phyloP scores from a whole-genome alignment of 2,113 vertebrate species.

The Pedionomus torquatus region DNA sequence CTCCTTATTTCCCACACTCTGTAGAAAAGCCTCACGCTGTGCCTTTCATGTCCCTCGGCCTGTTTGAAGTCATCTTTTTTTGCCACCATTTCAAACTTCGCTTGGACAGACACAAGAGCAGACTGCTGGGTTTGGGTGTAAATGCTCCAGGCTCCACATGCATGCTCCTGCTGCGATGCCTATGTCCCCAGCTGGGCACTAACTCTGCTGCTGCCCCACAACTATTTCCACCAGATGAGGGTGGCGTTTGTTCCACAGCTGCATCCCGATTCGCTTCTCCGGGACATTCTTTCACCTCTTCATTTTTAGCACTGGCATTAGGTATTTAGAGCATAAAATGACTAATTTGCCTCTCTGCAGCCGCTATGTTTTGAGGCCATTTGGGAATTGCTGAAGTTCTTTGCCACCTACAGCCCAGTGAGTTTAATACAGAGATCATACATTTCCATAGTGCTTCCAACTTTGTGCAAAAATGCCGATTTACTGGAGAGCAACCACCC shows the following conservation, averaged over 20 bases:
- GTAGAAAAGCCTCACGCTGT: slow-evolving; percentile 22
- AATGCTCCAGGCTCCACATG: not conserved
- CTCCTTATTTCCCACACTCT: slow-evolving; percentile 19
- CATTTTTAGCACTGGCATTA: slow-evolving; percentile 51
- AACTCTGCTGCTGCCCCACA: not conserved
- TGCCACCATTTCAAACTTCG: slow-evolving; percentile 2
- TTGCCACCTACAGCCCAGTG: slow-evolving; percentile 4
- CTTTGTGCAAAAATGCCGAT: not conserved
- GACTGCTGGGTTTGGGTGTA: not conserved
- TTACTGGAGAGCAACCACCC: rapidly evolving
- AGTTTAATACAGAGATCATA: not conserved
- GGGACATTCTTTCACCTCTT: slow-evolving; percentile 18
- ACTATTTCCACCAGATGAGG: not conserved
- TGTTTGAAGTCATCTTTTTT: slow-evolving; percentile 30
- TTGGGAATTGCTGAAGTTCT: slow-evolving; percentile 10
- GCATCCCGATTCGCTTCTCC: slow-evolving; percentile 45
- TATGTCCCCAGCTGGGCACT: rapidly evolving
- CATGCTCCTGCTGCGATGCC: rapidly evolving
- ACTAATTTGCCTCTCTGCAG: slow-evolving; percentile 27
- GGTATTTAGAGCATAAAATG: slow-evolving; percentile 28
- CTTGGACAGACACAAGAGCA: slow-evolving; percentile 31
- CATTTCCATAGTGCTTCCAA: not conserved
- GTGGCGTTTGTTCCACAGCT: not conserved
- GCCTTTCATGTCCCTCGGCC: not conserved
- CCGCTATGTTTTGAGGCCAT: not conserved